These are phyloP conservation scores for Loripinus fragilis DNA, from an alignment of 2,888 invertebrate genomes.

Conservation along the genomic window DNA sequence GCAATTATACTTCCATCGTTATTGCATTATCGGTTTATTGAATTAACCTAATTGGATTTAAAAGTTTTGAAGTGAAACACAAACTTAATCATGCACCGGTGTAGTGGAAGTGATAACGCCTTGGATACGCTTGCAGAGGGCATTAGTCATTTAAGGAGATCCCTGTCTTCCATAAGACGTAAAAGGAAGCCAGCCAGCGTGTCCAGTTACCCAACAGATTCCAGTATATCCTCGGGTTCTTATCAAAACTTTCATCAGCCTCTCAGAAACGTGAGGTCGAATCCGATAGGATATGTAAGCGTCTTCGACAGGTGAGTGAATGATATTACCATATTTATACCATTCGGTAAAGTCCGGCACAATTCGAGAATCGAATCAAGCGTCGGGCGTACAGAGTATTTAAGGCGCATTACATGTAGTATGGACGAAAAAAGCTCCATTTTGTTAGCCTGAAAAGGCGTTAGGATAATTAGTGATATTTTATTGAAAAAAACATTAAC, in stretches of 20 bases:
- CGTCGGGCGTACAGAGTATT: too few species aligned
- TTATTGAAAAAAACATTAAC: too few species aligned
- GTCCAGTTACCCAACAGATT: not conserved
- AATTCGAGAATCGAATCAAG: too few species aligned
- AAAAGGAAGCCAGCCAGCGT: slow-evolving; percentile 29
- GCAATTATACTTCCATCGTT: not conserved
- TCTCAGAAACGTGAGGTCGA: slow-evolving; percentile 28
- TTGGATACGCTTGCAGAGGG: slow-evolving; percentile 43
- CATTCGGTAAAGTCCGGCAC: too few species aligned
- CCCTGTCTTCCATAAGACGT: slow-evolving; percentile 50
- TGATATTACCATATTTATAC: too few species aligned
- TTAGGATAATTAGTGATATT: too few species aligned
- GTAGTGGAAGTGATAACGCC: slow-evolving; percentile 42
- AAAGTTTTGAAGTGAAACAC: too few species aligned
- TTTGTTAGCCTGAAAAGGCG: too few species aligned
- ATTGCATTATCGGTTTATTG: not conserved
- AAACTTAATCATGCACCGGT: slow-evolving; percentile 31
- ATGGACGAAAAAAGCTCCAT: too few species aligned
- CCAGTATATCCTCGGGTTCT: not conserved
- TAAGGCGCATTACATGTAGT: too few species aligned
- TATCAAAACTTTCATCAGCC: slow-evolving; percentile 14
- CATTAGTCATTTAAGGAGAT: slow-evolving; percentile 39
- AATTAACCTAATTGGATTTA: not conserved
- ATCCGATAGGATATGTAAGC: not conserved
- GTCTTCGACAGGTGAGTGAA: not conserved